These are phyloP conservation scores for Anastrepha obliqua DNA, from an alignment of 1,140 invertebrate genomes.

Conservation along the genomic window DNA sequence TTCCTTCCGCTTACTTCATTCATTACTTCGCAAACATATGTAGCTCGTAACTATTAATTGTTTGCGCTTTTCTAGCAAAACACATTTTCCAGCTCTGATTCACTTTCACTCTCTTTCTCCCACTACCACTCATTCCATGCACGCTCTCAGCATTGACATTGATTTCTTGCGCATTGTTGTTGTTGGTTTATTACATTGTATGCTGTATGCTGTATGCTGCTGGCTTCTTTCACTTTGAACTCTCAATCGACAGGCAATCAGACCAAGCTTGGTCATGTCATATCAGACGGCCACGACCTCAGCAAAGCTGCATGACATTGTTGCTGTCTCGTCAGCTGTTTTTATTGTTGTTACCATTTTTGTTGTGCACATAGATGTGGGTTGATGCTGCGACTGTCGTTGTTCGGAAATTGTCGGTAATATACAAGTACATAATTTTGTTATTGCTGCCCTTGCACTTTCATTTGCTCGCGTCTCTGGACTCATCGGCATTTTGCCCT, in stretches of 20 bases:
- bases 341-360: not conserved
- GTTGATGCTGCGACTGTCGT: not conserved
- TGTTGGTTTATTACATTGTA: not conserved
- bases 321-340: slow-evolving; percentile 41
- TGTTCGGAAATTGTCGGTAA: not conserved
- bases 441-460: slow-evolving; percentile 42
- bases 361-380: not conserved
- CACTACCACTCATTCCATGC: not conserved
- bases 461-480: slow-evolving; percentile 24
- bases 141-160: slow-evolving; percentile 49
- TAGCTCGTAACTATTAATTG: not conserved
- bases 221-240: slow-evolving; percentile 31
- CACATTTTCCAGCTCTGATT: not conserved
- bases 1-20: not conserved
- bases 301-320: slow-evolving; percentile 34
- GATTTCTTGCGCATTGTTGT: slow-evolving; percentile 9
- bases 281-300: slow-evolving; percentile 35
- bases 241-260: slow-evolving; percentile 44
- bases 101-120: not conserved
- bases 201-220: not conserved
- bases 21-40: not conserved
- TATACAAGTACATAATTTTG: not conserved
- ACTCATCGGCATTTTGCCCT: not conserved
- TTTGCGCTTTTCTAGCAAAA: too few species aligned
- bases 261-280: slow-evolving; percentile 44